A percentile compares a stretch with the other conserved stretches of the same genome.
Evolutionary conservation across 2,797 vertebrate species (phyloP).

Genomic region (Pteronotus mesoamericanus): DNA sequence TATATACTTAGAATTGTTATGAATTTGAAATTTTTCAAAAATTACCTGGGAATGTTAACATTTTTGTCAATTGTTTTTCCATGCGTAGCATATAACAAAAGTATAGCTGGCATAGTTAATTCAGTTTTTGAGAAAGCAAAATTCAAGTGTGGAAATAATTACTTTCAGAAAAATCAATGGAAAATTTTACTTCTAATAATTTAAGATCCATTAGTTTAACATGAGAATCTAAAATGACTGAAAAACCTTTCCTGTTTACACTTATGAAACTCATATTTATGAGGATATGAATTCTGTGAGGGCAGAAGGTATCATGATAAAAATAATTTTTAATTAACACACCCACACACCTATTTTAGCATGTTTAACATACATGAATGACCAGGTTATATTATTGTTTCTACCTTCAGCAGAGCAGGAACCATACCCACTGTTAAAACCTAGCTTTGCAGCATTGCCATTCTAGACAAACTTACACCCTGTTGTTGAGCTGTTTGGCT

Average conservation of each 20-base stretch:
- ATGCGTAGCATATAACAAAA: not conserved
- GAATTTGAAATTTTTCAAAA: conserved; percentile 40
- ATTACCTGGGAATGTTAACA: not conserved
- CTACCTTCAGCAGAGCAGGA: not conserved
- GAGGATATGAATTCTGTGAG: not conserved
- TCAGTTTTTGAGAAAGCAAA: not conserved
- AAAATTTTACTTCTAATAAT: not conserved
- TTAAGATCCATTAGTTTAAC: conserved; percentile 12
- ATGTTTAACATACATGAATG: not conserved
- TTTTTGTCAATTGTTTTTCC: not conserved
- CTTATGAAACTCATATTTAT: not conserved
- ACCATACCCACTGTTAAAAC: not conserved
- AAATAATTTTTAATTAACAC: conserved; percentile 12
- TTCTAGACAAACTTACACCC: conserved; percentile 88
- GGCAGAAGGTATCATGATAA: not conserved
- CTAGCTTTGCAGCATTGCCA: not conserved
- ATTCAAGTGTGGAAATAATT: not conserved
- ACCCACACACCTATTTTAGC: not conserved
- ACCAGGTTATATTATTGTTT: not conserved
- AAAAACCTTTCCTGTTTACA: not conserved
- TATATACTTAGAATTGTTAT: conserved; percentile 10
- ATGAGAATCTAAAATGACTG: not conserved
- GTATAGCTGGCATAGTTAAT: not conserved
- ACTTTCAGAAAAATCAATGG: not conserved
- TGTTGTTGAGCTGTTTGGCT: conserved; percentile 83